Evolutionary conservation across 1,140 invertebrate species (phyloP).

Genomic region (Amphibalanus amphitrite): DNA sequence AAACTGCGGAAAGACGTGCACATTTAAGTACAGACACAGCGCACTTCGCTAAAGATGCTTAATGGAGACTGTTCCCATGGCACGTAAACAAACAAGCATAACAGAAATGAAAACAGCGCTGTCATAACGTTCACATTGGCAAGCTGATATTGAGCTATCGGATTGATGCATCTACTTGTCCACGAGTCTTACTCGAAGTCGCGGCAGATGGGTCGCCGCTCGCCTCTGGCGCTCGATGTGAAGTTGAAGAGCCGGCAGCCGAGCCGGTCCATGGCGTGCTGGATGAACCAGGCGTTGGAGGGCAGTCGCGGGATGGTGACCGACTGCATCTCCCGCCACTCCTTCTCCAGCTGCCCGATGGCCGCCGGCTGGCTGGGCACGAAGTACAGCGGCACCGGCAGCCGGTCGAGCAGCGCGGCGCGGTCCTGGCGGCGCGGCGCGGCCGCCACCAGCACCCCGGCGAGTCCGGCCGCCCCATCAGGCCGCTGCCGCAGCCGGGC

Average conservation of each 20-base stretch:
- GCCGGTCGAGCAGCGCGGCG: not conserved
- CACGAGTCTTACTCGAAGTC: not conserved
- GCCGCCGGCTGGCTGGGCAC: not conserved
- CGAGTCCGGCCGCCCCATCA: not conserved
- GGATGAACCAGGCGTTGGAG: not conserved
- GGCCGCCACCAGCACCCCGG: not conserved
- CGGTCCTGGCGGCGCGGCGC: not conserved
- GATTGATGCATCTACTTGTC: no score
- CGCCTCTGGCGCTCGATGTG: not conserved
- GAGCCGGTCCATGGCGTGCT: not conserved
- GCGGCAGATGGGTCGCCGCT: not conserved
- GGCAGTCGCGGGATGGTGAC: not conserved
- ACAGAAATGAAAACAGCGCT: no score
- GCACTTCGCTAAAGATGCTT: no score
- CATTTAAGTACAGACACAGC: no score
- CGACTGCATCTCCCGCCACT: not conserved
- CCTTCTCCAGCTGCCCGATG: not conserved
- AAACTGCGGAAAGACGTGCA: no score
- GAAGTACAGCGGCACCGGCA: not conserved
- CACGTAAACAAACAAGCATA: no score
- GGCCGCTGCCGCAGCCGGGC: not conserved
- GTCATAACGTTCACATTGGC: no score
- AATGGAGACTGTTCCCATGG: no score
- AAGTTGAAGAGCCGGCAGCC: not conserved
- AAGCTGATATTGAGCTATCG: no score